These are phyloP conservation scores for Daubentonia madagascariensis DNA, from an alignment of 2,113 vertebrate genomes.

Conservation along the genomic window DNA sequence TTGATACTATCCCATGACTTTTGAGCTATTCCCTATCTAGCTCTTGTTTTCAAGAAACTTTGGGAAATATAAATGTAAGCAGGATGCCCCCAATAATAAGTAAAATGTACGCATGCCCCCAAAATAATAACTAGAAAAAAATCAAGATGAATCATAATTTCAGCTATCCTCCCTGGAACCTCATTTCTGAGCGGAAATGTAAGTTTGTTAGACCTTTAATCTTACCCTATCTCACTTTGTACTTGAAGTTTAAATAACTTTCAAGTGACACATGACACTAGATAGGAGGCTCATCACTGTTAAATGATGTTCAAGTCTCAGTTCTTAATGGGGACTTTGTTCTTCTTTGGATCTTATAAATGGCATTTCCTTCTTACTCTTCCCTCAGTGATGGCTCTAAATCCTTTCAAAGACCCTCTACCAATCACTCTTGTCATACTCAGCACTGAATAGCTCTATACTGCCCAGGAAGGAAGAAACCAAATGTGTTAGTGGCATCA, in stretches of 20 bases:
- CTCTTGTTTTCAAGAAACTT: neutral
- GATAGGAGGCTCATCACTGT: conserved; percentile 29
- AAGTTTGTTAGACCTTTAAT: conserved; percentile 31
- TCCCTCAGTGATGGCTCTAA: conserved; percentile 68
- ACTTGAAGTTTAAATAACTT: conserved; percentile 53
- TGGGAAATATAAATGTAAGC: neutral
- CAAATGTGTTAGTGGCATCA: neutral
- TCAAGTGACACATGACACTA: conserved; percentile 75
- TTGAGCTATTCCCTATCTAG: neutral
- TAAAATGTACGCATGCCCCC: neutral
- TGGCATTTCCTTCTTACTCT: conserved; percentile 57
- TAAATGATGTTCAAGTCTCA: conserved; percentile 77
- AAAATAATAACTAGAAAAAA: conserved; percentile 4
- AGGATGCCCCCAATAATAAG: neutral
- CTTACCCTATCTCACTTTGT: conserved; percentile 44
- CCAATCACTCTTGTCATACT: conserved; percentile 64
- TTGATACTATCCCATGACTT: neutral
- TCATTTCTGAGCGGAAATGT: neutral
- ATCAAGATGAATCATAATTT: neutral
- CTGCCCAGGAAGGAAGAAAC: conserved; percentile 2
- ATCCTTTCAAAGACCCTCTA: conserved; percentile 70
- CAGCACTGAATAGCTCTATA: neutral
- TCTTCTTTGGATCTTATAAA: conserved; percentile 79
- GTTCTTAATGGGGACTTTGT: conserved; percentile 77
- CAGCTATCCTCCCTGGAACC: neutral